A percentile compares a stretch with the other conserved stretches of the same genome.
phyloP scores from a whole-genome alignment of 1,140 invertebrate species.

The Streblospio benedicti region DNA sequence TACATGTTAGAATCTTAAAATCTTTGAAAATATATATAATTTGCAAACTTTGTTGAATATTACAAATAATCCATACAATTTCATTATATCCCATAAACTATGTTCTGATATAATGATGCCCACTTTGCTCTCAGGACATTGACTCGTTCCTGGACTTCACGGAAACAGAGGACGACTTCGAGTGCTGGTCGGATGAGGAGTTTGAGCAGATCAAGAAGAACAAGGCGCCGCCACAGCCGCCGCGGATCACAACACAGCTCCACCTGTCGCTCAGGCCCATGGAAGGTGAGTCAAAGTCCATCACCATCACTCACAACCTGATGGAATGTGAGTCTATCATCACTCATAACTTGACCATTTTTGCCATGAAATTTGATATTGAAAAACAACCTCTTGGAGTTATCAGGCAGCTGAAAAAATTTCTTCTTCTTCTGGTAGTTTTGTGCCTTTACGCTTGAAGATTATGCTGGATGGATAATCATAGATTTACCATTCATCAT shows the following conservation, averaged over 20 bases:
- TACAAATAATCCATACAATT: background rate
- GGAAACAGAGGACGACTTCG: conserved; percentile 14
- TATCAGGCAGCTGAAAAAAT: too few species aligned
- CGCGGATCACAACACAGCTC: background rate
- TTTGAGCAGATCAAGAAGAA: background rate
- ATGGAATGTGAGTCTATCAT: too few species aligned
- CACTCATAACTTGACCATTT: conserved; percentile 18
- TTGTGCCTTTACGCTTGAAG: too few species aligned
- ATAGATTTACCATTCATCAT: too few species aligned
- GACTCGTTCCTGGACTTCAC: conserved; percentile 31
- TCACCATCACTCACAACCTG: conserved; percentile 6
- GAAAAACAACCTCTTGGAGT: too few species aligned
- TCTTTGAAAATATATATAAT: too few species aligned
- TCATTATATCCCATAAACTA: background rate
- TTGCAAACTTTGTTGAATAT: background rate
- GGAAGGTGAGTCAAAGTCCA: conserved; percentile 9
- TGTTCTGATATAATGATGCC: conserved; percentile 21
- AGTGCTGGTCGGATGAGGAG: background rate
- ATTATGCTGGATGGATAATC: too few species aligned
- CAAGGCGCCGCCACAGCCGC: background rate
- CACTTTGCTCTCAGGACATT: conserved; percentile 34
- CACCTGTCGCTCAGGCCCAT: conserved; percentile 13
- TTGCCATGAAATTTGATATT: too few species aligned
- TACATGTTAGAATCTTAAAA: too few species aligned
- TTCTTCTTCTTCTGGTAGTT: too few species aligned